Evolutionary conservation across 2,113 vertebrate genomes (phyloP).

Genomic region (Centropus unirufus): DNA sequence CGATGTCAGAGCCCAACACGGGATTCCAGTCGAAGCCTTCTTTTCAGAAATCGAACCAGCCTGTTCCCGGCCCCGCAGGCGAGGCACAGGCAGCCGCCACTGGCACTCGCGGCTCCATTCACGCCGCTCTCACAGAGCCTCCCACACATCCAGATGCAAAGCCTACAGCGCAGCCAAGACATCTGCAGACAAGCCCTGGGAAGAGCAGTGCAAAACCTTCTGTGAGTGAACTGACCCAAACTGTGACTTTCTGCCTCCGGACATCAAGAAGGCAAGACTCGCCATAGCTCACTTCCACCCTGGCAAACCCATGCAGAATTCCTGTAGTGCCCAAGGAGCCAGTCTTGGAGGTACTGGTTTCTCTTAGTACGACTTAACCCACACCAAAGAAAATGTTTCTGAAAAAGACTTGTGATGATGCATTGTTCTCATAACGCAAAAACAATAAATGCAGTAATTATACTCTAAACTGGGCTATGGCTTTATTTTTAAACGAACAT

Average conservation of each 20-base stretch:
- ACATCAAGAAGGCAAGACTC: background rate
- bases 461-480: background rate
- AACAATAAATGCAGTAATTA: background rate
- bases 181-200: background rate
- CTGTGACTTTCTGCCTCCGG: background rate
- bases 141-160: background rate
- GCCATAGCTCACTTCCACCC: background rate
- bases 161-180: background rate
- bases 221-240: background rate
- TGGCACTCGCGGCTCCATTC: background rate
- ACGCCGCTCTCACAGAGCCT: background rate
- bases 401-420: background rate
- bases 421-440: background rate
- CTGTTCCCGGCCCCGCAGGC: background rate
- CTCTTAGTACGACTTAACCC: background rate
- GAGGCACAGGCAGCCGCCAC: background rate
- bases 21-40: background rate
- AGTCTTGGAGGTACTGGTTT: background rate
- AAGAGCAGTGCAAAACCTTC: background rate
- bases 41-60: background rate
- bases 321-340: background rate
- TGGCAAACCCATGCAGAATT: background rate
- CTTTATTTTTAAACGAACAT: slow-evolving; percentile 1
- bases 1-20: background rate
- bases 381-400: background rate